Percentiles rank a stretch among this genome's conserved stretches.
These are phyloP conservation scores for Siderastrea radians DNA, from an alignment of 92 coral and sea anemone species.

Conservation along the genomic window DNA sequence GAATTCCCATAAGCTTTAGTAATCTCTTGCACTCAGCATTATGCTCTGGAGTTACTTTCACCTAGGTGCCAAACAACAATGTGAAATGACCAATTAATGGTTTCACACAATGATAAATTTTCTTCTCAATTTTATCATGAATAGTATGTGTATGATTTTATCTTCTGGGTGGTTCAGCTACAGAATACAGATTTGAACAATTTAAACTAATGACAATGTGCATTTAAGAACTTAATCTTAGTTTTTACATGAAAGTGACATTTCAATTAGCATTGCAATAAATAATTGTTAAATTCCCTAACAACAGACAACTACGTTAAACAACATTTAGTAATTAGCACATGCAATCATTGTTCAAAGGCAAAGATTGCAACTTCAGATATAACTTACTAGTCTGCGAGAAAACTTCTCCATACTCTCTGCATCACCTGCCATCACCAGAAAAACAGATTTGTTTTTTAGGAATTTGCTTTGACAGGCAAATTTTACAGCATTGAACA, in stretches of 20 bases:
- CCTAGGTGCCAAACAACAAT: slow-evolving; percentile 53
- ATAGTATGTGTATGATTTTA: too few relatives aligned
- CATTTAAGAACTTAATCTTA: too few relatives aligned
- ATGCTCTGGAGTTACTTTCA: slow-evolving; percentile 92
- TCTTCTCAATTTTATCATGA: too few relatives aligned
- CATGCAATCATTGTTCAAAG: not conserved
- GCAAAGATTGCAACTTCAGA: not conserved
- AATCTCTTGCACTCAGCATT: slow-evolving; percentile 91
- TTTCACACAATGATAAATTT: too few relatives aligned
- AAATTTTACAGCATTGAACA: not conserved
- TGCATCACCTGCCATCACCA: slow-evolving; percentile 78
- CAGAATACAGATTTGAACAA: too few relatives aligned
- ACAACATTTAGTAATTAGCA: too few relatives aligned
- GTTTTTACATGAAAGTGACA: too few relatives aligned
- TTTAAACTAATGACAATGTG: too few relatives aligned
- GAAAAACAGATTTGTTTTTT: not conserved
- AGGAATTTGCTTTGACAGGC: not conserved
- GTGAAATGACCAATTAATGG: not conserved
- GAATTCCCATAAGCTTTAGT: slow-evolving; percentile 90
- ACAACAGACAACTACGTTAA: too few relatives aligned
- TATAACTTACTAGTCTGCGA: slow-evolving; percentile 83
- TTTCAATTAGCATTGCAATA: too few relatives aligned
- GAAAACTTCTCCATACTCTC: slow-evolving; percentile 93
- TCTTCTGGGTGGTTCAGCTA: too few relatives aligned
- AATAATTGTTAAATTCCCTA: too few relatives aligned